Evolutionary conservation across 2,888 invertebrate species (phyloP).

Genomic region (Liodrosophila aerea): DNA sequence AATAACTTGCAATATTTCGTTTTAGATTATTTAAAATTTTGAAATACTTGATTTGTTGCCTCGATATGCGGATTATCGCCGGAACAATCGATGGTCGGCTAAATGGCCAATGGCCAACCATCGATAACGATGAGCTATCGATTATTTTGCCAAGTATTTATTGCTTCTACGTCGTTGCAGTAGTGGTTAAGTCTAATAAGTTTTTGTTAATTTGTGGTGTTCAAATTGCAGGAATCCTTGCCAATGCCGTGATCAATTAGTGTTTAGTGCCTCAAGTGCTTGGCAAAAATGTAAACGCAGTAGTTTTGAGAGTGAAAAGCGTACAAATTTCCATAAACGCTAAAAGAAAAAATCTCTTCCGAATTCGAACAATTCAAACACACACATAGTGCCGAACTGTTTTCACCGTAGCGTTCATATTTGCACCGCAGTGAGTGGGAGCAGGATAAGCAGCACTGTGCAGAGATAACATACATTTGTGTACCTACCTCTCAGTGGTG

Average conservation of each 20-base stretch:
- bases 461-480: conserved; percentile 71
- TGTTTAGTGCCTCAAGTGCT: conserved; percentile 54
- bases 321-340: conserved; percentile 58
- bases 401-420: conserved; percentile 46
- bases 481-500: conserved; percentile 75
- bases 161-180: conserved; percentile 72
- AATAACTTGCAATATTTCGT: too few species aligned
- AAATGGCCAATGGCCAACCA: too few species aligned
- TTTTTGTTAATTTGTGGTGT: conserved; percentile 49
- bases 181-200: conserved; percentile 57
- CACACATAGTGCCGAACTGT: conserved; percentile 62
- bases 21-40: too few species aligned
- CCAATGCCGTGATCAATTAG: conserved; percentile 47
- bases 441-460: conserved; percentile 41
- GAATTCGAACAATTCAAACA: conserved; percentile 72
- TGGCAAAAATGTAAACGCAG: conserved; percentile 52
- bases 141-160: not conserved
- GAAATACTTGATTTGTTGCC: too few species aligned
- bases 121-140: too few species aligned
- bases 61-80: too few species aligned
- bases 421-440: conserved; percentile 60
- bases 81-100: too few species aligned
- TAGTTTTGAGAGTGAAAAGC: conserved; percentile 29
- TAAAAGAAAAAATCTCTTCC: conserved; percentile 67
- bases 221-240: conserved; percentile 40